Evolutionary conservation across 2,113 vertebrate species (phyloP), one percentile per base, ranked within the genome.

Genomic region (Cisticola juncidis): DNA sequence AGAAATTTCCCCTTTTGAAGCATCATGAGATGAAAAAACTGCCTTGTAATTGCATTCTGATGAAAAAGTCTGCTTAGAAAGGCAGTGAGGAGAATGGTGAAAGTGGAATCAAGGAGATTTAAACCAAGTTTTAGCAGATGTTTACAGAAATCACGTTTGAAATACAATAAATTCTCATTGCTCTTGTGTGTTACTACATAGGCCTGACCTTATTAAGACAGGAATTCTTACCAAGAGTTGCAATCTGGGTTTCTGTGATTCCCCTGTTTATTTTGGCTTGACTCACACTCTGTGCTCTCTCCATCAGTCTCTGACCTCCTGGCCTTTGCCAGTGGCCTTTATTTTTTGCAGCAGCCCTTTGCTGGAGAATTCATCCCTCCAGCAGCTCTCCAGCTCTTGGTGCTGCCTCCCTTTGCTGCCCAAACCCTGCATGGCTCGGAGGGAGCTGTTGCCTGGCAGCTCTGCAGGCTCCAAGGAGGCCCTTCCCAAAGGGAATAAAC

Each of bases 21-120:
- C 11, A 4, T 28, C 28, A 6, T 4, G 25, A 56, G 69, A 36
- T 18, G 40, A 82, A 24, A 13, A 82, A 81, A 42, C 22, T 58
- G 16, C 24, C 29, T 45, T 7, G 0, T 48, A 42, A 60, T 1
- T 40, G 18, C 9, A 51, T 24, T 7, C 4, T 56, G 12, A n/a
- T 21, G 8, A 40, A 79, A 66, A 86, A 42, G 1, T 12, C 77
- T 73, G 4, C 25, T 42, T 21, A 31, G 29, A 88, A 80, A 51
- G 42, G 56, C n/a, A 66, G 20, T 4, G 18, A 85, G 20, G 83
- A 38, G 14, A 76, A 38, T 1, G 5, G 28, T 44, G 36, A 48
- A 82, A 86, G 56, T 23, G 9, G 7, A 42, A 48, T 33, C 0
- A 0, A 4, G 26, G 50, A n/a, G 11, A 24, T 24, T 57, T 22